phyloP scores from a whole-genome alignment of 1,140 invertebrate genomes.

The Callitettix versicolor region DNA sequence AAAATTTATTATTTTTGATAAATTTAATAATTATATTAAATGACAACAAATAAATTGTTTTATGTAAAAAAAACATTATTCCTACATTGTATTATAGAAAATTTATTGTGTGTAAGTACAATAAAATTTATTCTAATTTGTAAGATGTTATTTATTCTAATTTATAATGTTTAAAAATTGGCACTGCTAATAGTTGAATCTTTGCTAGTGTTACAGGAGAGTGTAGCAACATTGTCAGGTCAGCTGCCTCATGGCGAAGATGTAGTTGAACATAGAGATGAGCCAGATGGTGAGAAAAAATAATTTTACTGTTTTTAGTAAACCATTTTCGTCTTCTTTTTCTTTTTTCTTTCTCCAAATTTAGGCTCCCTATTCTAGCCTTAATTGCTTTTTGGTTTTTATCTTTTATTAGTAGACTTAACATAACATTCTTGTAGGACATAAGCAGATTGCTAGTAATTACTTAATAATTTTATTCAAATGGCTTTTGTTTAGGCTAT shows the following conservation, averaged over 20 bases:
- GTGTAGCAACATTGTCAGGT: slow-evolving; percentile 18
- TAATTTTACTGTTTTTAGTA: no score
- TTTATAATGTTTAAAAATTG: no score
- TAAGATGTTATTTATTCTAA: not conserved
- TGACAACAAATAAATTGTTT: not conserved
- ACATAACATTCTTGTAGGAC: no score
- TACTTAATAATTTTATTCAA: no score
- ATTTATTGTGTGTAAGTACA: not conserved
- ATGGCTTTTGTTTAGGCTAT: no score
- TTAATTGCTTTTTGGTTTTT: no score
- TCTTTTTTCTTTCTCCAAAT: no score
- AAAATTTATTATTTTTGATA: not conserved
- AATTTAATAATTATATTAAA: not conserved
- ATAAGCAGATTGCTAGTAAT: no score
- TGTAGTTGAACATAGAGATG: slow-evolving; percentile 20
- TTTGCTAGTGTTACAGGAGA: slow-evolving; percentile 23
- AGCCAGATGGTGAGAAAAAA: slow-evolving; percentile 22
- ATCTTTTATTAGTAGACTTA: no score
- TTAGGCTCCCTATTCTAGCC: no score
- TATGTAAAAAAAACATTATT: not conserved
- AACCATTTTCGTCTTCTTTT: no score
- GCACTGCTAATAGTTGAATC: no score
- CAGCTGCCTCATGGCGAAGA: slow-evolving; percentile 16
- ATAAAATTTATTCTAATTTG: not conserved
- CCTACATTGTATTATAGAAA: not conserved